Evolutionary conservation across 2,797 vertebrate species (phyloP), one percentile per base, ranked within the genome.

Genomic region (Anomalospiza imberbis): DNA sequence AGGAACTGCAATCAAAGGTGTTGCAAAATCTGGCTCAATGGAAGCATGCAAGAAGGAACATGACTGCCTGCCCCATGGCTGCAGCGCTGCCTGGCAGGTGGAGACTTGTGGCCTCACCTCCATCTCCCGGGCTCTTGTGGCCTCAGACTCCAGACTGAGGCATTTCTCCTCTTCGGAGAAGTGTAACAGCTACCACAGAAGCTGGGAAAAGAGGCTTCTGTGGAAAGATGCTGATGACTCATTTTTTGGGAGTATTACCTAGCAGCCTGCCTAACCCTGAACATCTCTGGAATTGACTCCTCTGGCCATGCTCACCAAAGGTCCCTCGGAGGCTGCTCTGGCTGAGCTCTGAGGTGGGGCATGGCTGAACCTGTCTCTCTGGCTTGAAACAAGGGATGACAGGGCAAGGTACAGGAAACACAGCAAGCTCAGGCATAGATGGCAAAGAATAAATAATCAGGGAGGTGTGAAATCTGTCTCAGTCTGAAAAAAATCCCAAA

Each of bases 11-110:
- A 51, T 65, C 51, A 89, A 42, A 77, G 75, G n/a, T 21, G 71
- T 90, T 96, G 80, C 83, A 63, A 88, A 81, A 90, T 38, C 62
- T 31, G 44, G 42, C 34, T 58, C 18, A 2, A 0, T 5, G 17
- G 53, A 31, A 82, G 40, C 21, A 2, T 83, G 77, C 89, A 94
- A 81, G 93, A 93, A 93, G 82, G 58, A 91, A 78, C 91, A 80
- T 0, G 82, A 80, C 65, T 4, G 22, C 57, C 82, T 68, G 57
- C 34, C 38, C 36, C 3, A 3, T 6, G 48, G 55, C 18, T 75
- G 58, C 53, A 1, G 47, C 0, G 0, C 70, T 73, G 67, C 60
- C 81, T 75, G 91, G 67, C 92, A 85, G 76, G 84, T 73, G 77
- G 36, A 76, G 84, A 62, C 92, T 90, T 94, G 95, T 34, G 70